phyloP scores from a whole-genome alignment of 2,888 invertebrate species.

The Caenorhabditis angaria region DNA sequence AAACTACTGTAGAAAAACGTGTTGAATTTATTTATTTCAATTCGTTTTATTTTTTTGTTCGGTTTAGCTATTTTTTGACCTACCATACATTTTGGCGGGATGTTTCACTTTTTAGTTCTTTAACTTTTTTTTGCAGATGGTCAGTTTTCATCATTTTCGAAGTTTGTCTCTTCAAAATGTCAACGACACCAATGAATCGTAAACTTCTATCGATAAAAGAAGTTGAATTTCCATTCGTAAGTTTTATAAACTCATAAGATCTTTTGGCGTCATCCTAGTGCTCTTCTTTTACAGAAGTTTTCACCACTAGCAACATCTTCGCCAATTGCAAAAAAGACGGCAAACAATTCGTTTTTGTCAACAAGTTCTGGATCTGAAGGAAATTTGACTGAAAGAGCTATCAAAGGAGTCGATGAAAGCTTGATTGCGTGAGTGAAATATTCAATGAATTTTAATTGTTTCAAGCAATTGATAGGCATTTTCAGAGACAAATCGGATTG shows the following conservation, averaged over 20 bases:
- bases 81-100: no score
- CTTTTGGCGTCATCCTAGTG: not conserved
- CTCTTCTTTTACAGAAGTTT: not conserved
- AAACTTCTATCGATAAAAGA: not conserved
- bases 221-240: not conserved
- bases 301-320: not conserved
- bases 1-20: no score
- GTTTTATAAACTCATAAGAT: not conserved
- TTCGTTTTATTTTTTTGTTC: no score
- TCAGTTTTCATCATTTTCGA: no score
- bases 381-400: not conserved
- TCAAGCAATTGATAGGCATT: no score
- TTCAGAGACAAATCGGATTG: not conserved
- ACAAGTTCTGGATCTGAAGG: not conserved
- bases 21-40: no score
- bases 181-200: no score
- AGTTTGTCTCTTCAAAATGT: no score
- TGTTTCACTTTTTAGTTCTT: no score
- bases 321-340: not conserved
- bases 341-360: not conserved
- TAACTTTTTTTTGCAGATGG: no score
- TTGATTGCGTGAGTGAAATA: not conserved
- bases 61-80: no score
- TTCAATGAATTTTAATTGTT: not conserved
- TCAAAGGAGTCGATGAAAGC: not conserved